Base-by-base conservation (phyloP, 2,797 vertebrate genomes). In the Synanceia verrucosa region DNA sequence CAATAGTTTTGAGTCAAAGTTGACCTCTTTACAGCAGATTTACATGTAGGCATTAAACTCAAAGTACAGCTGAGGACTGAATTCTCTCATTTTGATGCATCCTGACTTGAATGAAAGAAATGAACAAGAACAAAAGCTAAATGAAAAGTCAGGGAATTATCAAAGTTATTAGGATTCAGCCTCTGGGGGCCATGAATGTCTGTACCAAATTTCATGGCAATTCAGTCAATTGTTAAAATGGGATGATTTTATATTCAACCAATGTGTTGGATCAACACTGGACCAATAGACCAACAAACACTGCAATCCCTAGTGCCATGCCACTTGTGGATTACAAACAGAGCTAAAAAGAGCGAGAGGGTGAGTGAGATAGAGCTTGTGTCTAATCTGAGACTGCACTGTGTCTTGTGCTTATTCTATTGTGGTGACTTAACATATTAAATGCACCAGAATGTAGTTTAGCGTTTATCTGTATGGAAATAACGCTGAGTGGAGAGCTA, bases 311-410 rank as follows among this genome's bases (percentile, higher is more conserved):
- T 21, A 34, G 48, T 24, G 9, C 34, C 62, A 50, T 14, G 28
- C 36, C 56, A 64, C 67, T 70, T 72, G 43, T 69, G 68, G 52
- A 57, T 82, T 77, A 74, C 72, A 77, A 70, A 66, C 7, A 70
- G 62, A 71, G 68, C 29, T 59, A 73, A 68, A 55, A 55, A 57
- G 13, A 68, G 47, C 19, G 9, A 70, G 31, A n/a, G 55, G 23
- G 57, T 24, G 61, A 65, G 28, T 52, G 53, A 75, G 67, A 69
- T 8, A 44, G 24, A 71, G 48, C 21, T 19, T 13, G 2, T 44
- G 26, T 64, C 46, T 1, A 51, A 24, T 26, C 24, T 13, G 14
- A 57, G 43, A 10, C 28, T 24, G 11, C 21, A 34, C 26, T 19
- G 39, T 18, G 21, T 41, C 55, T 47, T 7, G 19, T 24, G 19